Percentiles rank a stretch among this genome's conserved stretches.
Conservation (phyloP, 2,113 vertebrate genomes). For the Zingel zingel region DNA sequence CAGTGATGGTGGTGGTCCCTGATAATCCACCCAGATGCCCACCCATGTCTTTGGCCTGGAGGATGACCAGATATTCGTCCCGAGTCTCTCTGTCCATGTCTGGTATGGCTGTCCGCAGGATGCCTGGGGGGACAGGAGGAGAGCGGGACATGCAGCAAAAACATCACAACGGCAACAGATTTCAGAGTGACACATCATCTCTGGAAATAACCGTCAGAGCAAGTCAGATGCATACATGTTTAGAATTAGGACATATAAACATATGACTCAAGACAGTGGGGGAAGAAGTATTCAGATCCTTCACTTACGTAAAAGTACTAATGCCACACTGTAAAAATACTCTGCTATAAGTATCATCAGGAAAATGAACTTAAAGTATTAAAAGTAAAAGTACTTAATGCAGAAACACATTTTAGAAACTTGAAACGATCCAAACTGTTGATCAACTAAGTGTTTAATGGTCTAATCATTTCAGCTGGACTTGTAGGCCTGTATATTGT, state of each 20-base stretch:
- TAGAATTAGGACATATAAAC: slow-evolving; percentile 29
- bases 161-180: slow-evolving; percentile 44
- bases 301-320: no score
- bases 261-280: slow-evolving; percentile 7
- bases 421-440: no score
- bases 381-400: no score
- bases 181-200: slow-evolving; percentile 53
- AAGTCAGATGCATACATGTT: slow-evolving; percentile 46
- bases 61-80: slow-evolving; percentile 89
- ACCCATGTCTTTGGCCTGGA: slow-evolving; percentile 94
- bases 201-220: slow-evolving; percentile 39
- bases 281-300: no score
- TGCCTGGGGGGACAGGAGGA: slow-evolving; percentile 76
- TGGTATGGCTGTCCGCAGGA: slow-evolving; percentile 88
- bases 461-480: no score
- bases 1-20: slow-evolving; percentile 90
- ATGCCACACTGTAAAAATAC: no score
- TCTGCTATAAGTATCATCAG: no score
- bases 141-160: no score
- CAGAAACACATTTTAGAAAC: no score
- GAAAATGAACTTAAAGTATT: no score
- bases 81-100: slow-evolving; percentile 92
- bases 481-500: no score
- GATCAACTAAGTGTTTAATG: no score
- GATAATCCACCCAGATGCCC: slow-evolving; percentile 92